phyloP scores from a whole-genome alignment of 1,140 invertebrate species.

The Trichonephila clavipes region DNA sequence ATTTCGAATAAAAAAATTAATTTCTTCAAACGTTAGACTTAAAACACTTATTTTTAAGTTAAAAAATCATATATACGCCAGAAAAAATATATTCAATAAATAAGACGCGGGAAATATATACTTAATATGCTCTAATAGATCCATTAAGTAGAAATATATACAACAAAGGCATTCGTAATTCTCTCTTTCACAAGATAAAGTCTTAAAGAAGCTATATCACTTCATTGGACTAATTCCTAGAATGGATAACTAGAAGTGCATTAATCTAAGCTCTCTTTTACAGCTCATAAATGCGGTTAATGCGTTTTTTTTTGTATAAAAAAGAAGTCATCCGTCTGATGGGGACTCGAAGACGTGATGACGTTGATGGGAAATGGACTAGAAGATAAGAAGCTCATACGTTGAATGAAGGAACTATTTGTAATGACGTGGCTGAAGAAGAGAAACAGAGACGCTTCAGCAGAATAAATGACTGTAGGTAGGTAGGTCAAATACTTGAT shows the following conservation, averaged over 20 bases:
- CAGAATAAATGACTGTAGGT: conserved; percentile 56
- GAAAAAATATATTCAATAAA: too few species aligned
- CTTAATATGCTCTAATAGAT: too few species aligned
- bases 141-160: too few species aligned
- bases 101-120: too few species aligned
- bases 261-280: neutral
- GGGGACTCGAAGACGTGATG: neutral
- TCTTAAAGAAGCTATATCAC: neutral
- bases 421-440: neutral
- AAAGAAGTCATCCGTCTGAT: neutral
- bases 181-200: neutral
- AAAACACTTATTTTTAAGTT: too few species aligned
- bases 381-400: conserved; percentile 30
- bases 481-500: conserved; percentile 58
- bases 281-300: neutral
- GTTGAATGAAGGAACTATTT: neutral
- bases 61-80: too few species aligned
- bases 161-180: neutral
- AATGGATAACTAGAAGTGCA: neutral
- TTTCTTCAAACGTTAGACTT: too few species aligned
- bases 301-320: neutral
- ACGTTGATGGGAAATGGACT: conserved; percentile 26
- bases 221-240: neutral
- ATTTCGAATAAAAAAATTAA: too few species aligned
- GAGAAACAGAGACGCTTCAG: neutral